Conservation (phyloP, 2,888 invertebrate species). For the Pimpla rufipes region DNA sequence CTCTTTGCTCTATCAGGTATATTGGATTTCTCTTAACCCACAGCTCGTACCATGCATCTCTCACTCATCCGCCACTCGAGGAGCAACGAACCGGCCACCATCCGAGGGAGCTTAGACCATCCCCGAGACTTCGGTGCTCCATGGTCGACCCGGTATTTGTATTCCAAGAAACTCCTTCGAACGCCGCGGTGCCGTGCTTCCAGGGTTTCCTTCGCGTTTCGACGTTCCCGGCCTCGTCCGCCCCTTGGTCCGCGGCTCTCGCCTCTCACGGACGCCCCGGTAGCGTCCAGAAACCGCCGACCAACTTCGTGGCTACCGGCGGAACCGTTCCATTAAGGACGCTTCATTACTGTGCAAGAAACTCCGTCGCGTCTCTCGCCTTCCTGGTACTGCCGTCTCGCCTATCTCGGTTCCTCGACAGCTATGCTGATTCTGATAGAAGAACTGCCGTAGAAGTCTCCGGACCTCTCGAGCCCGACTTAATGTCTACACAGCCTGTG, state of each 20-base stretch:
- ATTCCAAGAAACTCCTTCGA: slow-evolving; percentile 50
- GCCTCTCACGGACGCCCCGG: slow-evolving; percentile 24
- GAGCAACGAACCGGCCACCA: slow-evolving; percentile 23
- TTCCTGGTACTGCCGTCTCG: neutral
- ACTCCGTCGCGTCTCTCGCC: slow-evolving; percentile 10
- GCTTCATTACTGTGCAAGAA: slow-evolving; percentile 58
- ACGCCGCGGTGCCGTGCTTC: slow-evolving; percentile 4
- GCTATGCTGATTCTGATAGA: slow-evolving; percentile 23
- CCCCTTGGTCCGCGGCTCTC: slow-evolving; percentile 21
- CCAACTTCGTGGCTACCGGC: slow-evolving; percentile 57
- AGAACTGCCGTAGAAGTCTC: slow-evolving; percentile 14
- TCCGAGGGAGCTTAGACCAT: slow-evolving; percentile 13
- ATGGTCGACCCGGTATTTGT: slow-evolving; percentile 53
- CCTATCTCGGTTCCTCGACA: neutral
- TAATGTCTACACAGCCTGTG: slow-evolving; percentile 8
- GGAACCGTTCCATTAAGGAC: slow-evolving; percentile 56
- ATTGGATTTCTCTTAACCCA: slow-evolving; percentile 26
- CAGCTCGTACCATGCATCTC: slow-evolving; percentile 22
- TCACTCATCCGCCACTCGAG: slow-evolving; percentile 25
- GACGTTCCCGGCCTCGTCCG: slow-evolving; percentile 4
- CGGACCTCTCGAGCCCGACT: slow-evolving; percentile 12
- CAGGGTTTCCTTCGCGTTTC: slow-evolving; percentile 7
- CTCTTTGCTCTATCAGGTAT: slow-evolving; percentile 4
- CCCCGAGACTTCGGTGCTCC: slow-evolving; percentile 1
- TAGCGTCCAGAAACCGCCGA: slow-evolving; percentile 49